phyloP scores from a whole-genome alignment of 2,888 invertebrate genomes.

The Strigamia crassipes region DNA sequence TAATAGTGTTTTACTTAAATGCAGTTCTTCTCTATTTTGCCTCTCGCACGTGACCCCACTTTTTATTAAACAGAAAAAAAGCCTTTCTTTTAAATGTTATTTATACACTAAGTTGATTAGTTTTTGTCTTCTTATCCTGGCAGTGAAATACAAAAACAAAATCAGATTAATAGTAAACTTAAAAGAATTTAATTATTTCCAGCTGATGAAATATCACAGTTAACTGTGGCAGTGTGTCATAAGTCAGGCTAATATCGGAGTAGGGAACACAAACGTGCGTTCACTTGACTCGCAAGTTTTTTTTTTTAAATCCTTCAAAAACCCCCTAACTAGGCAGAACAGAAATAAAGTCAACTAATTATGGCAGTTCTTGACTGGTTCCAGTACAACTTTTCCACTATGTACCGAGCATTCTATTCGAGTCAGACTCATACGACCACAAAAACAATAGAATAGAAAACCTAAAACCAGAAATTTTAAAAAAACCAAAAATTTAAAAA shows the following conservation, averaged over 20 bases:
- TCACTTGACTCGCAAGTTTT: background rate
- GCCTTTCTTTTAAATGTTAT: background rate
- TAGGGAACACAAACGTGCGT: background rate
- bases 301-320: background rate
- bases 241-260: background rate
- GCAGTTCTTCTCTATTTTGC: background rate
- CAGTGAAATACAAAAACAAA: conserved; percentile 8
- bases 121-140: background rate
- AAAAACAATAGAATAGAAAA: background rate
- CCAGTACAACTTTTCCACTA: background rate
- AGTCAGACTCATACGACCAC: conserved; percentile 2
- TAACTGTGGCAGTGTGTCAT: background rate
- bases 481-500: too few relatives aligned
- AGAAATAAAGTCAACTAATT: background rate
- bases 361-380: conserved; percentile 13
- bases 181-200: background rate
- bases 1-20: background rate
- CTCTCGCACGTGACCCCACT: background rate
- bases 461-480: background rate
- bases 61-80: background rate
- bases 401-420: background rate
- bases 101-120: background rate
- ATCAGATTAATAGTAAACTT: conserved; percentile 1
- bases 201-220: background rate
- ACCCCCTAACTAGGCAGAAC: background rate